Evolutionary conservation across 2,888 invertebrate species (phyloP).

Genomic region (Phyllotreta cruciferae): DNA sequence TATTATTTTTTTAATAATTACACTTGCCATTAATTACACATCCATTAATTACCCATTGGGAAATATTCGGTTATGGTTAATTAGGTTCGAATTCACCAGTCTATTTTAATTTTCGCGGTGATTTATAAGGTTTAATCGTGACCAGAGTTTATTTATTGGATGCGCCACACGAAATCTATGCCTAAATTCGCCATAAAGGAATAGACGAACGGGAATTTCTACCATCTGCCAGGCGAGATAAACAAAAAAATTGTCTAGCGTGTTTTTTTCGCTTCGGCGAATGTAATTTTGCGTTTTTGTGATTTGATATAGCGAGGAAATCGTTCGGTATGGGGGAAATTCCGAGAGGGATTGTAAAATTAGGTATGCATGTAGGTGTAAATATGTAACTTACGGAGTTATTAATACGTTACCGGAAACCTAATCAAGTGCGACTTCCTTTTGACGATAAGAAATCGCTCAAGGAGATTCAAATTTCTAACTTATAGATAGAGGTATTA

Average conservation of each 20-base stretch:
- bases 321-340: too few relatives aligned
- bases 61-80: conserved; percentile 7
- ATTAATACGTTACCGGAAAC: neutral
- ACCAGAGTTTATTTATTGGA: conserved; percentile 4
- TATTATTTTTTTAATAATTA: too few relatives aligned
- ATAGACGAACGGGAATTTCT: conserved; percentile 1
- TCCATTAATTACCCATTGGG: neutral
- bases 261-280: too few relatives aligned
- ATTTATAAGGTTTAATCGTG: conserved; percentile 10
- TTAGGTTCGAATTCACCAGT: conserved; percentile 11
- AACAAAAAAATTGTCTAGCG: neutral
- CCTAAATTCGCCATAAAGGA: neutral
- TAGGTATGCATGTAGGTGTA: too few relatives aligned
- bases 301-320: too few relatives aligned
- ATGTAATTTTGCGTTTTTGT: too few relatives aligned
- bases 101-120: conserved; percentile 18
- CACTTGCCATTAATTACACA: too few relatives aligned
- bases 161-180: conserved; percentile 1
- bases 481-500: neutral
- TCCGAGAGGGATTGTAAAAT: too few relatives aligned
- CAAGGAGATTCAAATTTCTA: neutral
- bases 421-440: conserved; percentile 1
- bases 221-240: conserved; percentile 3
- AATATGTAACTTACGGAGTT: neutral
- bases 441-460: neutral